Evolutionary conservation across 2,888 invertebrate species (phyloP).

Genomic region (Cryptocephalus primarius): DNA sequence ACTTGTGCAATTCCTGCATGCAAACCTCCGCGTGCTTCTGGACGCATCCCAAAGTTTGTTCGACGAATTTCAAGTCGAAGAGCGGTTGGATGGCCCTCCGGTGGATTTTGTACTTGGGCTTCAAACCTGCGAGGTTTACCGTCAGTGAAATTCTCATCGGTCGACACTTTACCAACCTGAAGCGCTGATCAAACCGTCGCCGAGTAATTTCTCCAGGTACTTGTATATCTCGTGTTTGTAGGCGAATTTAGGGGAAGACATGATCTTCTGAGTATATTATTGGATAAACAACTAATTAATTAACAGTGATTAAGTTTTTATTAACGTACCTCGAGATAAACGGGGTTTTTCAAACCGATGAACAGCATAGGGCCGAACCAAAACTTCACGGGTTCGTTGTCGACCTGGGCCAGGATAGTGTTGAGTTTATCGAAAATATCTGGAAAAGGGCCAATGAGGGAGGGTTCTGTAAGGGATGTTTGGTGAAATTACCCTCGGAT

Average conservation of each 20-base stretch:
- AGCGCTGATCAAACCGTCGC: slow-evolving; percentile 18
- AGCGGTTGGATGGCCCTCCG: slow-evolving; percentile 19
- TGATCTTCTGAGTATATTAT: slow-evolving; percentile 22
- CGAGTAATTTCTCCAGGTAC: slow-evolving; percentile 14
- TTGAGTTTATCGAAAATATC: slow-evolving; percentile 13
- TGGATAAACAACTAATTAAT: too few species aligned
- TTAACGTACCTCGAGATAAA: slow-evolving; percentile 17
- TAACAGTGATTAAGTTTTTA: too few species aligned
- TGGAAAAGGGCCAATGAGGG: background rate
- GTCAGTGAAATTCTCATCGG: too few species aligned
- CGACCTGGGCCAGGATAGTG: slow-evolving; percentile 6
- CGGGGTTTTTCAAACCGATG: slow-evolving; percentile 15
- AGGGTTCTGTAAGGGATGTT: background rate
- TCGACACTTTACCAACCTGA: slow-evolving; percentile 11
- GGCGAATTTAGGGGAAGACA: slow-evolving; percentile 18
- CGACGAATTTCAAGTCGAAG: slow-evolving; percentile 17
- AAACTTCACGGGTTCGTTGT: slow-evolving; percentile 14
- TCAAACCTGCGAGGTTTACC: background rate
- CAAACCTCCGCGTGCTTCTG: slow-evolving; percentile 13
- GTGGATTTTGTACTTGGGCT: slow-evolving; percentile 14
- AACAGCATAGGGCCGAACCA: slow-evolving; percentile 19
- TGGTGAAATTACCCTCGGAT: slow-evolving; percentile 14
- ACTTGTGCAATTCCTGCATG: slow-evolving; percentile 13
- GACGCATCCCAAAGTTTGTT: slow-evolving; percentile 7
- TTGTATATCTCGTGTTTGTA: slow-evolving; percentile 20